A percentile compares a stretch with the other conserved stretches of the same genome.
phyloP scores from a whole-genome alignment of 2,888 invertebrate species.

The Corythucha ciliata region DNA sequence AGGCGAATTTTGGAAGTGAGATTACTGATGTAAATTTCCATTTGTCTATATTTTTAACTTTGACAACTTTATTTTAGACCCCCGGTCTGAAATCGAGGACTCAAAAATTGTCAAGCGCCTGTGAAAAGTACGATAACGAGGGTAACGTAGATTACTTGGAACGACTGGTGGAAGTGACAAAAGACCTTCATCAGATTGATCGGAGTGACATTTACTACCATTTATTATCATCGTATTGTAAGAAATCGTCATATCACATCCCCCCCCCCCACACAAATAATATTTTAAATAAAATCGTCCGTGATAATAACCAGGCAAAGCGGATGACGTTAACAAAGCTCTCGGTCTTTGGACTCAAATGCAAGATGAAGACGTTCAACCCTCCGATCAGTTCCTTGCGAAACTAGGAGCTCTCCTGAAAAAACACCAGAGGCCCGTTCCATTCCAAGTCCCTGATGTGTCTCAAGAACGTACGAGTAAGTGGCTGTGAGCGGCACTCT shows the following conservation, averaged over 20 bases:
- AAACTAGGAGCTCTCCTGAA: slow-evolving; percentile 57
- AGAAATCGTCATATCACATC: slow-evolving; percentile 30
- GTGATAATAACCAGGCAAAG: slow-evolving; percentile 44
- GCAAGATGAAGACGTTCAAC: slow-evolving; percentile 70
- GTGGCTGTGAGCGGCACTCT: too few relatives aligned
- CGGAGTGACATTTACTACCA: slow-evolving; percentile 66
- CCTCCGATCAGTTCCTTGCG: slow-evolving; percentile 57
- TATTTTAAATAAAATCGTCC: slow-evolving; percentile 1
- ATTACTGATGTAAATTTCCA: neutral
- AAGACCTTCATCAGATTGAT: slow-evolving; percentile 63
- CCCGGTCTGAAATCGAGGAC: slow-evolving; percentile 64
- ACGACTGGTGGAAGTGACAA: slow-evolving; percentile 66
- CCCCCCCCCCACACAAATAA: neutral
- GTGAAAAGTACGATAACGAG: slow-evolving; percentile 51
- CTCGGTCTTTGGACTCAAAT: slow-evolving; percentile 69
- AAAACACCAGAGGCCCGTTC: slow-evolving; percentile 54
- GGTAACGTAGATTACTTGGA: slow-evolving; percentile 58
- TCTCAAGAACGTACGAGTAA: too few relatives aligned
- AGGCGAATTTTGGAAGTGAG: slow-evolving; percentile 67
- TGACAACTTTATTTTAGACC: slow-evolving; percentile 44
- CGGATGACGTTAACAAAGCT: slow-evolving; percentile 63
- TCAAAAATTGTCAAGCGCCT: slow-evolving; percentile 56
- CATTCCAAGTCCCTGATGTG: slow-evolving; percentile 64
- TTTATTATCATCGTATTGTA: slow-evolving; percentile 60
- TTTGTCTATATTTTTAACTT: neutral